A percentile compares a stretch with the other conserved stretches of the same genome.
phyloP scores from a whole-genome alignment of 2,113 vertebrate genomes.

The Microcebus tavaratra region DNA sequence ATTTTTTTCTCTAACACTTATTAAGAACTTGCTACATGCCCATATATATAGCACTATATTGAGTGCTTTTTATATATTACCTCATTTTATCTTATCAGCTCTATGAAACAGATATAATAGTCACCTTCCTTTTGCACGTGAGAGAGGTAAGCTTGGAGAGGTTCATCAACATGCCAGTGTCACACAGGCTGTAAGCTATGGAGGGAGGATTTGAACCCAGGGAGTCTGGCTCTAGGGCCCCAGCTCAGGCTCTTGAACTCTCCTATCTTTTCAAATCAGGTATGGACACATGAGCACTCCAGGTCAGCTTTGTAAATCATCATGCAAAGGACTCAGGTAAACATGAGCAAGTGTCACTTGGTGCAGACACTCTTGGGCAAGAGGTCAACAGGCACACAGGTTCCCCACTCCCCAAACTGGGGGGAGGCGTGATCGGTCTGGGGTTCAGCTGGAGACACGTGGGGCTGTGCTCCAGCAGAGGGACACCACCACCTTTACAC shows the following conservation, averaged over 20 bases:
- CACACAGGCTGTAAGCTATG: background rate
- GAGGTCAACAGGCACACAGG: accelerated
- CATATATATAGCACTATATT: background rate
- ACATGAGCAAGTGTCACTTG: background rate
- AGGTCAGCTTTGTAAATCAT: background rate
- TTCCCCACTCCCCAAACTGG: background rate
- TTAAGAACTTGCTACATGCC: background rate
- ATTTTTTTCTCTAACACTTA: background rate
- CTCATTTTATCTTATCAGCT: background rate
- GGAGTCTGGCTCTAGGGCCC: background rate
- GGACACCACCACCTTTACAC: background rate
- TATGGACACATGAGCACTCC: background rate
- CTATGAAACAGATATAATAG: background rate
- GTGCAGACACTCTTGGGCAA: background rate
- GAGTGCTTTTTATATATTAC: background rate
- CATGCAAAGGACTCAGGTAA: background rate
- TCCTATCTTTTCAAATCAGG: background rate
- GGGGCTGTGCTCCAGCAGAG: background rate
- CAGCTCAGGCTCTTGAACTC: background rate
- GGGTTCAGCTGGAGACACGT: background rate
- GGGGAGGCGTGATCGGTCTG: background rate
- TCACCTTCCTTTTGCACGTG: background rate
- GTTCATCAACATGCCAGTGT: background rate
- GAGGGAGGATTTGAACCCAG: background rate
- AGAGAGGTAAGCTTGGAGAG: background rate